These are phyloP conservation scores for Peromyscus attwateri DNA, from an alignment of 2,797 vertebrate genomes.

Conservation along the genomic window DNA sequence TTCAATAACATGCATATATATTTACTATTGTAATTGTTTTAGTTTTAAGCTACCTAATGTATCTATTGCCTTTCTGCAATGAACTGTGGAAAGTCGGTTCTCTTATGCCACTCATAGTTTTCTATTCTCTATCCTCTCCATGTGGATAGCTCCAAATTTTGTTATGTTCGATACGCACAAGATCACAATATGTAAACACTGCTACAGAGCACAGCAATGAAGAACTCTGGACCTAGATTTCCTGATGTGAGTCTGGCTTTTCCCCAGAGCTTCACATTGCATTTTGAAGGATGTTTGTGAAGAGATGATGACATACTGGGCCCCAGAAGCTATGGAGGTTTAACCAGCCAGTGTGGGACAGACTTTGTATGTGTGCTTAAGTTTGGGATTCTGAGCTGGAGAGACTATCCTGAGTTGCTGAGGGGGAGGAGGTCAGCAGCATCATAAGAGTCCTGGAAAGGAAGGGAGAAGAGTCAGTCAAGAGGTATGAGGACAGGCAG, in stretches of 20 bases:
- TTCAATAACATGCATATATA: constrained; percentile 7
- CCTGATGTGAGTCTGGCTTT: not conserved
- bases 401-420: not conserved
- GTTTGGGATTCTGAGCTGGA: constrained; percentile 15
- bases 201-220: not conserved
- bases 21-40: constrained; percentile 32
- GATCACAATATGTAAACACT: constrained; percentile 2
- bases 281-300: not conserved
- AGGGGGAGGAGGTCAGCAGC: not conserved
- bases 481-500: not conserved
- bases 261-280: not conserved
- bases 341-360: not conserved
- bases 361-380: constrained; percentile 33
- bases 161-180: constrained; percentile 13
- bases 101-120: not conserved
- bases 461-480: constrained; percentile 21
- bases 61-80: constrained; percentile 17
- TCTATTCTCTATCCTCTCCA: not conserved
- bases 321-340: not conserved
- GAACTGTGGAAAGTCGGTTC: constrained; percentile 9
- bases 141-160: constrained; percentile 2
- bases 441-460: not conserved
- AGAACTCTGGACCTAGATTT: constrained; percentile 4
- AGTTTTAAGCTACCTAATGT: constrained; percentile 40
- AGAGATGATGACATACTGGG: not conserved